Conservation (phyloP, 2,113 vertebrate genomes). For the Zosterops borbonicus region DNA sequence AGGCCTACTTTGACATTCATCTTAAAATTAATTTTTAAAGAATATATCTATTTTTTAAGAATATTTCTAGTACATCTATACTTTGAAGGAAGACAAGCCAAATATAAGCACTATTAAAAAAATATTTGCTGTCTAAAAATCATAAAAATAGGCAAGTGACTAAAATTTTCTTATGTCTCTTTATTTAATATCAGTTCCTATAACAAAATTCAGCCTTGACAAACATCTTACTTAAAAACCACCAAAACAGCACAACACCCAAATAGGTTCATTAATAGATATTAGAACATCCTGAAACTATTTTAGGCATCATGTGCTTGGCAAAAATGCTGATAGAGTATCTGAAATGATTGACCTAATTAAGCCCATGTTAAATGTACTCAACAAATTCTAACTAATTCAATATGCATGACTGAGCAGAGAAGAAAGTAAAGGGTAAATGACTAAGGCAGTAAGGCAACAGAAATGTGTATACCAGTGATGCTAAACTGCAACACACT, state of each 20-base stretch:
- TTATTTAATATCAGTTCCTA: not conserved
- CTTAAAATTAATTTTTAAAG: not conserved
- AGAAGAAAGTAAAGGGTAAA: not conserved
- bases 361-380: constrained; percentile 2
- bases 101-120: not conserved
- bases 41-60: not conserved
- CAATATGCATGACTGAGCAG: not conserved
- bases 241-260: not conserved
- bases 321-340: not conserved
- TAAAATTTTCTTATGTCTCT: constrained; percentile 41
- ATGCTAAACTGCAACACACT: not conserved
- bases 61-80: not conserved
- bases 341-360: constrained; percentile 12
- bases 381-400: constrained; percentile 22
- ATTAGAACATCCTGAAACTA: constrained; percentile 38
- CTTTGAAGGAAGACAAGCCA: not conserved
- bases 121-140: not conserved
- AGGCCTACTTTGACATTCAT: not conserved
- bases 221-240: not conserved
- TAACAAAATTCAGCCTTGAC: constrained; percentile 30
- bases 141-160: not conserved
- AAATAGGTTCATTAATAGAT: constrained; percentile 6
- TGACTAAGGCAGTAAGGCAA: not conserved
- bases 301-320: not conserved
- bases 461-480: not conserved